Evolutionary conservation across 2,113 vertebrate genomes (phyloP), one percentile per base, ranked within the genome.

Genomic region (Psephotus haematonotus): DNA sequence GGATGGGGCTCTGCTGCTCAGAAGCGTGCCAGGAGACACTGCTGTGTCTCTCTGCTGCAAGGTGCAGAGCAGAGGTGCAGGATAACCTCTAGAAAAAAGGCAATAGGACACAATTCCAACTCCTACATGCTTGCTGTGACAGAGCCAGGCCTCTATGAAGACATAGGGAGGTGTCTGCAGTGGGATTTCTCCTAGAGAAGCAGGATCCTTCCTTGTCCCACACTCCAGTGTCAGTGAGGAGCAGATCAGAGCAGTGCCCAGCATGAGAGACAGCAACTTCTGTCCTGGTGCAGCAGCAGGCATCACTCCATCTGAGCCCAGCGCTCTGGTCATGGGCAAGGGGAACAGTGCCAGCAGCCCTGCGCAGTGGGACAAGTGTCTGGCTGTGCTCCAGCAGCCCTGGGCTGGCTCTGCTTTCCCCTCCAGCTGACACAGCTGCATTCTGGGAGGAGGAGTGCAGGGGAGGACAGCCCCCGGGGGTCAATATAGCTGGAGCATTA

Each of bases 401-500:
- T 1, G 49, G 49, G 68, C 76, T 86, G 80, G 82, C 80, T 91
- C 76, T 29, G 27, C 72, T 78, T 92, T 87, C 79, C 82, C 88
- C 71, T 92, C 43, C 60, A 88, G 92, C 83, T 77, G 55, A 39
- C 31, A 53, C 11, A 18, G n/a, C 50, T 93, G 95, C 92, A 95
- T 92, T 94, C 63, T 0, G 88, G 96, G 94, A 95, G 80, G 86
- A 76, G 83, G 17, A 96, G 89, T 84, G 89, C 87, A 91, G 44
- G 31, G 19, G 78, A 96, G 95, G 95, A 92, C 95, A 95, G 64
- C 33, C 80, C 46, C 43, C 3, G 22, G 52, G 69, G 86, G 80
- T 95, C 95, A 86, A 59, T 91, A 86, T 14, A 92, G 80, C 91
- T 92, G 50, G 13, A 94, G 95, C 91, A 88, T 92, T 95, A 97